Evolutionary conservation across 2,888 invertebrate species (phyloP).

Genomic region (Crematogaster levior): DNA sequence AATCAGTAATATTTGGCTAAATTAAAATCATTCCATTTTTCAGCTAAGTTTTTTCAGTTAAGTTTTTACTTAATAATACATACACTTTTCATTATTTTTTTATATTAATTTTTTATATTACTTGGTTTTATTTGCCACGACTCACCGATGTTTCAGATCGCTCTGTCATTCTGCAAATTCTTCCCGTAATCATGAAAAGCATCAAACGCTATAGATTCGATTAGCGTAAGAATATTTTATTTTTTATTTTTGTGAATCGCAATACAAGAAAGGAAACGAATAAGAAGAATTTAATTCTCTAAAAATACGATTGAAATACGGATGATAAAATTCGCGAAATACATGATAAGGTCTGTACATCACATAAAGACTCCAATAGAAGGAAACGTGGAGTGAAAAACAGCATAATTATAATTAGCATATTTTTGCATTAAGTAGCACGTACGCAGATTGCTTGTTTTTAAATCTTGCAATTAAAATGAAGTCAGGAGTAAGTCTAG

Average conservation of each 20-base stretch:
- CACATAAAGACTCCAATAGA: not conserved
- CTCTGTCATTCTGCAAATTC: not conserved
- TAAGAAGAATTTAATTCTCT: not conserved
- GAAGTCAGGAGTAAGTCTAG: not conserved
- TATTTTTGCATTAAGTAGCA: slow-evolving; percentile 17
- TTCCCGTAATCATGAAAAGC: not conserved
- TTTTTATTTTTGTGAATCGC: not conserved
- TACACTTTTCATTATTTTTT: too few relatives aligned
- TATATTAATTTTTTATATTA: too few relatives aligned
- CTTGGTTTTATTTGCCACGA: not conserved
- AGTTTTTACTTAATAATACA: too few relatives aligned
- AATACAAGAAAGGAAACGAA: not conserved
- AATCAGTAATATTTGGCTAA: too few relatives aligned
- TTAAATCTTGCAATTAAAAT: not conserved
- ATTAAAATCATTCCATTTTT: too few relatives aligned
- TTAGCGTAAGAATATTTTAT: not conserved
- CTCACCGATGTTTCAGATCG: not conserved
- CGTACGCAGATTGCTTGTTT: not conserved
- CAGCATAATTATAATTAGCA: slow-evolving; percentile 22
- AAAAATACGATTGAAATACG: not conserved
- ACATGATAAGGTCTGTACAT: not conserved
- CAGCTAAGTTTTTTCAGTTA: too few relatives aligned
- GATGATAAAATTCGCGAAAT: not conserved
- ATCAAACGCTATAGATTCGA: not conserved
- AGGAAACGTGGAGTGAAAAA: not conserved